phyloP scores from a whole-genome alignment of 1,140 invertebrate genomes.

The Lasioglossum albipes region DNA sequence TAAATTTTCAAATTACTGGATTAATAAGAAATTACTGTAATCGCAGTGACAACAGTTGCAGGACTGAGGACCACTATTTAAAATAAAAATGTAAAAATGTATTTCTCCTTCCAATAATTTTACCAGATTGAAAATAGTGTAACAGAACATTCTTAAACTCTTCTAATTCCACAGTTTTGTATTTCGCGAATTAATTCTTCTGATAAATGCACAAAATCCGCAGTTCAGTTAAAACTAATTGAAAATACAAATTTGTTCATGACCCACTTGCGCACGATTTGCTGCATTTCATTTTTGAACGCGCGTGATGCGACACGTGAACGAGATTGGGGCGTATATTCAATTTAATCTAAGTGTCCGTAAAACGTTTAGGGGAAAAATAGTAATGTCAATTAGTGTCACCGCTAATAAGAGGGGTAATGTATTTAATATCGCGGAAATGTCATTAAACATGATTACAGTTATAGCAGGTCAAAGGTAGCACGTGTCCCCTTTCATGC shows the following conservation, averaged over 20 bases:
- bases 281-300: background rate
- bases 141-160: no score
- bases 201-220: no score
- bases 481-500: constrained; percentile 36
- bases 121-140: no score
- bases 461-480: constrained; percentile 36
- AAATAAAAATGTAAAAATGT: no score
- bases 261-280: background rate
- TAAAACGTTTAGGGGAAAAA: background rate
- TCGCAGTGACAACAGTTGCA: no score
- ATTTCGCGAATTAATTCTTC: no score
- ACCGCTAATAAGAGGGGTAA: constrained; percentile 15
- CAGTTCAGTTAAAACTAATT: background rate
- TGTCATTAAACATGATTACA: constrained; percentile 34
- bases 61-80: no score
- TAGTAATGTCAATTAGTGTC: constrained; percentile 6
- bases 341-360: background rate
- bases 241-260: background rate
- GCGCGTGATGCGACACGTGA: background rate
- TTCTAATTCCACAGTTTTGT: no score
- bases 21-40: no score
- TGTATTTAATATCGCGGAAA: constrained; percentile 35
- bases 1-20: no score
- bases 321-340: background rate
- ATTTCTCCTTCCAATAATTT: no score